Percentiles rank a stretch among this genome's conserved stretches.
phyloP scores from a whole-genome alignment of 2,888 invertebrate genomes.

The Thymelicus acteon region DNA sequence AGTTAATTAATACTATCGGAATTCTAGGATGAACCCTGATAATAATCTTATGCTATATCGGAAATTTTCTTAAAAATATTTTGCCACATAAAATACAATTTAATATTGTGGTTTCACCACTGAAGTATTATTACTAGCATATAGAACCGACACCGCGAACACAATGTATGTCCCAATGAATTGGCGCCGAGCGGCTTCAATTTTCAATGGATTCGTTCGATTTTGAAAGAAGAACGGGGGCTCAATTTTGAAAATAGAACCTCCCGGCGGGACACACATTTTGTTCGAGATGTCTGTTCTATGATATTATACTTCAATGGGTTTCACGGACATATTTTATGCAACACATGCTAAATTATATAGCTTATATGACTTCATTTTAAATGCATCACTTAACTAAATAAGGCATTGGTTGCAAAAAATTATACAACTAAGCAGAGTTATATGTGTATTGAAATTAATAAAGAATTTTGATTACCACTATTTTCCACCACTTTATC shows the following conservation, averaged over 20 bases:
- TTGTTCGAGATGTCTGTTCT: too few relatives aligned
- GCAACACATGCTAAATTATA: background rate
- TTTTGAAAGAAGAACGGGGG: too few relatives aligned
- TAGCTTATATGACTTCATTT: slow-evolving; percentile 9
- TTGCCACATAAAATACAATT: background rate
- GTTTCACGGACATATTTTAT: background rate
- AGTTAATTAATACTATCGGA: background rate
- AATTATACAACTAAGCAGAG: background rate
- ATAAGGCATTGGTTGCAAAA: background rate
- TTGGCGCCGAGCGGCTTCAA: too few relatives aligned
- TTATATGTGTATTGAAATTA: background rate
- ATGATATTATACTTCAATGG: too few relatives aligned
- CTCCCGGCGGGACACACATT: too few relatives aligned
- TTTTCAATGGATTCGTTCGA: too few relatives aligned
- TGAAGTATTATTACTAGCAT: too few relatives aligned
- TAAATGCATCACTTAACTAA: slow-evolving; percentile 18
- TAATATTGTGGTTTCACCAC: background rate
- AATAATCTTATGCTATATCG: slow-evolving; percentile 3
- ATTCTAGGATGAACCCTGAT: slow-evolving; percentile 5
- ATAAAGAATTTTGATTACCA: background rate
- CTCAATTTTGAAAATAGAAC: too few relatives aligned
- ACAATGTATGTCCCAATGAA: too few relatives aligned
- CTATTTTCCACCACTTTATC: background rate
- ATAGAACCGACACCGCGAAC: too few relatives aligned
- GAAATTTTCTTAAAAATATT: slow-evolving; percentile 4